A percentile compares a stretch with the other conserved stretches of the same genome.
Conservation (phyloP, 2,797 vertebrate genomes). For the Anisognathus igniventris region DNA sequence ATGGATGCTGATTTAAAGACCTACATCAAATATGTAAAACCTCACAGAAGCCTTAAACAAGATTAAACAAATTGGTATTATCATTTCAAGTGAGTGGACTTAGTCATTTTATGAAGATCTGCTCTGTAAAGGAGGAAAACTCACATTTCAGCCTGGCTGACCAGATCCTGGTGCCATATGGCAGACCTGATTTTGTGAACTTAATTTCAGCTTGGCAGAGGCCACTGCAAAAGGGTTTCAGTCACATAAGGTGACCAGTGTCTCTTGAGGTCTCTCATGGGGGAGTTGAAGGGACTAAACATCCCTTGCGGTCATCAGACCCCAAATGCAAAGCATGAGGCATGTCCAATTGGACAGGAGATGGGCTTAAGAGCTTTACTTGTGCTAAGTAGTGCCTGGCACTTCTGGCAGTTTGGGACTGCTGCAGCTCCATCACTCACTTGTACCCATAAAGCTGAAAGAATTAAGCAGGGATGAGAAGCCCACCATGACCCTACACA, state of each 20-base stretch:
- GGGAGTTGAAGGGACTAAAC: neutral
- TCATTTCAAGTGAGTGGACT: neutral
- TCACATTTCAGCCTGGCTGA: neutral
- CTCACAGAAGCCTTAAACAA: neutral
- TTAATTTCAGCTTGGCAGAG: neutral
- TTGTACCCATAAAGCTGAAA: neutral
- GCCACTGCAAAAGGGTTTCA: neutral
- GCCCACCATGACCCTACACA: fast-evolving
- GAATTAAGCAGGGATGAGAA: neutral
- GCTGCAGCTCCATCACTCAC: neutral
- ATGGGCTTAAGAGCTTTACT: neutral
- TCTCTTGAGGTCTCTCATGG: neutral
- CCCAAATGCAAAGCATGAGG: neutral
- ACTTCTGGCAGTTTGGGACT: neutral
- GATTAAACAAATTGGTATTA: neutral
- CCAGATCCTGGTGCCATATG: neutral
- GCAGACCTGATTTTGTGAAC: constrained; percentile 7
- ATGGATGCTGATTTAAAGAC: neutral
- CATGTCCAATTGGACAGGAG: neutral
- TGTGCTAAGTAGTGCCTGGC: neutral
- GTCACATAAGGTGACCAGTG: neutral
- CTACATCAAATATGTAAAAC: neutral
- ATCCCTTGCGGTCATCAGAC: neutral
- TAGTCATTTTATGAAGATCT: neutral
- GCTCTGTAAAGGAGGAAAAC: neutral